These are phyloP conservation scores for Australoheros facetus DNA, from an alignment of 2,797 vertebrate genomes.

Conservation along the genomic window DNA sequence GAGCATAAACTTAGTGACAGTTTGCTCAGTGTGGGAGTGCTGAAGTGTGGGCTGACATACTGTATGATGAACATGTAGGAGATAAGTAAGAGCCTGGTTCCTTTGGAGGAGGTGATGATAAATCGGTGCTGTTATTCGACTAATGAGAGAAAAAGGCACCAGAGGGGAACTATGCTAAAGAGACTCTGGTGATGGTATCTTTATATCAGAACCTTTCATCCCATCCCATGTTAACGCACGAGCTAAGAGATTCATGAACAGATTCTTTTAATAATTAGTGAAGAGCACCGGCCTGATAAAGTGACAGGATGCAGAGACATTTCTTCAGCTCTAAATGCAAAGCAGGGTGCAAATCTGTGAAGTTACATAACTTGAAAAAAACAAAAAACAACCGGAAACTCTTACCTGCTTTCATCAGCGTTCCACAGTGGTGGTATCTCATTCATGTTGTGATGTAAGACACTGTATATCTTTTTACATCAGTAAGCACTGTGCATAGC, in stretches of 20 bases:
- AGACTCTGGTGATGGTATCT: neutral
- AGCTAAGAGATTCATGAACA: neutral
- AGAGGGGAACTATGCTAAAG: neutral
- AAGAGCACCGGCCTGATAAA: neutral
- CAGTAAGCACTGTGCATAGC: neutral
- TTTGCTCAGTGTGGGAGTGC: conserved; percentile 15
- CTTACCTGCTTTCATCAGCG: neutral
- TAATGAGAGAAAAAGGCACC: neutral
- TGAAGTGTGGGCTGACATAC: neutral
- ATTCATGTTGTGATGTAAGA: neutral
- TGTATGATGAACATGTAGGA: conserved; percentile 4
- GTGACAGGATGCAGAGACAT: no score
- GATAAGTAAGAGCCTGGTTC: conserved; percentile 35
- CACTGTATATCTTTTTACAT: neutral
- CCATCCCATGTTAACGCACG: neutral
- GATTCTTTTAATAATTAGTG: neutral
- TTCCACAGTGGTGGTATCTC: neutral
- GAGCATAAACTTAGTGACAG: neutral
- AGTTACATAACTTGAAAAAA: neutral
- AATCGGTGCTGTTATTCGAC: neutral
- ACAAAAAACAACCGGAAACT: neutral
- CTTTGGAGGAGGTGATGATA: conserved; percentile 34
- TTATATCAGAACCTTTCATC: neutral
- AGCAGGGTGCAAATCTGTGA: conserved; percentile 8
- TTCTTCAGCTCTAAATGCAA: neutral